These are phyloP conservation scores for Erpornis zantholeuca DNA, from an alignment of 2,113 vertebrate genomes.

Conservation along the genomic window DNA sequence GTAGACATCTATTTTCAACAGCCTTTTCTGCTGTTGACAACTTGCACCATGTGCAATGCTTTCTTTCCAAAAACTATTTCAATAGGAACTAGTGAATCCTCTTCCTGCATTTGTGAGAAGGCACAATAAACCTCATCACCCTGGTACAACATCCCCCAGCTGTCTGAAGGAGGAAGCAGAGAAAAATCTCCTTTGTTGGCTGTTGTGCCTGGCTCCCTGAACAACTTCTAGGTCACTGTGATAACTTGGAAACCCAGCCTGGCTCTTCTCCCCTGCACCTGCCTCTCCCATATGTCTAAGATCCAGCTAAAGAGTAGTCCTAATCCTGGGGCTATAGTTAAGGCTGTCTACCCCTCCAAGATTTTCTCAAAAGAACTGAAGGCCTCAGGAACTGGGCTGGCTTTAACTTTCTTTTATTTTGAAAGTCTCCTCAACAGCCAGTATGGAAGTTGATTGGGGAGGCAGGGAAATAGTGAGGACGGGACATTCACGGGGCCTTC, in stretches of 20 bases:
- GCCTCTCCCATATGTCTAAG: background rate
- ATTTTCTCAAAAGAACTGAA: background rate
- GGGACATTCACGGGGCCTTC: background rate
- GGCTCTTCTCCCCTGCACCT: background rate
- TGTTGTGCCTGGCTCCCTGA: background rate
- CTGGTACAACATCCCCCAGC: background rate
- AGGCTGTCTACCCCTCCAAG: background rate
- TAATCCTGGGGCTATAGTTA: background rate
- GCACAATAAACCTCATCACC: background rate
- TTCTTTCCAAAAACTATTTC: background rate
- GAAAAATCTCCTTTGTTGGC: background rate
- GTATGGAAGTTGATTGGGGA: background rate
- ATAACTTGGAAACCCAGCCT: background rate
- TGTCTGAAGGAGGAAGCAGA: background rate
- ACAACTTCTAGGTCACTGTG: background rate
- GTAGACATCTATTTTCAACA: background rate
- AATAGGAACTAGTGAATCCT: background rate
- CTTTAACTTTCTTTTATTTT: background rate
- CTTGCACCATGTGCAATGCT: background rate
- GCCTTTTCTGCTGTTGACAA: background rate
- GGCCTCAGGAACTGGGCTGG: background rate
- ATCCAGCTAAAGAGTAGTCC: background rate
- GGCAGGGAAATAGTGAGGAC: background rate
- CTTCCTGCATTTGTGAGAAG: background rate
- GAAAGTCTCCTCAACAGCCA: background rate